A percentile compares a stretch with the other conserved stretches of the same genome.
phyloP scores from a whole-genome alignment of 2,888 invertebrate species.

The Dioctria linearis region DNA sequence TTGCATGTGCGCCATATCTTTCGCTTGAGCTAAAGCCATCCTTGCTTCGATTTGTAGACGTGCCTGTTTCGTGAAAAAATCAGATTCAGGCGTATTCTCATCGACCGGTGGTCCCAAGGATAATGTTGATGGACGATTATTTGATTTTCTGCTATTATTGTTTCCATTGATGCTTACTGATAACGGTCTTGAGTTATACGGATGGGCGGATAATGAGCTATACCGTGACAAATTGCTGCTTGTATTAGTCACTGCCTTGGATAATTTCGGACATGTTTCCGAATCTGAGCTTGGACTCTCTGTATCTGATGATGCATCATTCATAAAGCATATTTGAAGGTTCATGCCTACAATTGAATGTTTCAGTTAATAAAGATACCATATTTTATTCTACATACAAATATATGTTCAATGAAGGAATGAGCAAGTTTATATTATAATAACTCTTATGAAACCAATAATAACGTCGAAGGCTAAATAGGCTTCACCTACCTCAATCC shows the following conservation, averaged over 20 bases:
- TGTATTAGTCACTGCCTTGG: conserved; percentile 61
- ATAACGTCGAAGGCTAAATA: no score
- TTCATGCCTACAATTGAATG: conserved; percentile 80
- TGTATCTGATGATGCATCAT: conserved; percentile 89
- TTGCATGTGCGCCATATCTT: conserved; percentile 92
- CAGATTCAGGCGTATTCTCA: conserved; percentile 77
- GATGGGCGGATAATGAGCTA: conserved; percentile 60
- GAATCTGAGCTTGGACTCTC: conserved; percentile 85
- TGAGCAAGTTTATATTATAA: no score
- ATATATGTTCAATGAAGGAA: no score
- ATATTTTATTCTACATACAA: neutral
- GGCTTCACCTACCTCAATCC: no score
- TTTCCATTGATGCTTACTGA: conserved; percentile 61
- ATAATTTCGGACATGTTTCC: conserved; percentile 72
- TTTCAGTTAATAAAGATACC: no score
- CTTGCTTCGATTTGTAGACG: conserved; percentile 89
- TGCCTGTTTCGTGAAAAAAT: conserved; percentile 86
- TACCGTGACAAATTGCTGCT: conserved; percentile 58
- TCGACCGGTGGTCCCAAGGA: conserved; percentile 72
- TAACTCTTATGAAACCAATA: no score
- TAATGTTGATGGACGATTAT: conserved; percentile 71
- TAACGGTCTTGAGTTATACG: conserved; percentile 64
- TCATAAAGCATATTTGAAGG: conserved; percentile 96
- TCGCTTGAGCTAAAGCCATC: conserved; percentile 90
- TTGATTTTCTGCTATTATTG: conserved; percentile 59